Percentiles rank a stretch among this genome's conserved stretches.
These are phyloP conservation scores for Gadus macrocephalus DNA, from an alignment of 2,113 vertebrate genomes.

Conservation along the genomic window DNA sequence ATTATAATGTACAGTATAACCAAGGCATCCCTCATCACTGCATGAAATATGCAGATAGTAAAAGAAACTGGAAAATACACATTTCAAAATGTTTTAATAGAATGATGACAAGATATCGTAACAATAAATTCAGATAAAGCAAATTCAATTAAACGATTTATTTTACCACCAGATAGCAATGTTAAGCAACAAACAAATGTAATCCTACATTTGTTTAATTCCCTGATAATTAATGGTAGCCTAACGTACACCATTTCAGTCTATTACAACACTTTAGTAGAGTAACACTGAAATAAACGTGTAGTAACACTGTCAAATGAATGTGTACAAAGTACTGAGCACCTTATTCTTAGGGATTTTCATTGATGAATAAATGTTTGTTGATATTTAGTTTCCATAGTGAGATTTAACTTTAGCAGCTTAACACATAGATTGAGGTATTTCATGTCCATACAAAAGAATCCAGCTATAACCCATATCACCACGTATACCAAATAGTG, in stretches of 20 bases:
- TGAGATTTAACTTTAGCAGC: slow-evolving; percentile 49
- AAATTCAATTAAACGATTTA: not conserved
- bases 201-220: not conserved
- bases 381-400: slow-evolving; percentile 40
- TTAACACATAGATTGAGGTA: slow-evolving; percentile 53
- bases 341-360: slow-evolving; percentile 6
- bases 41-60: not conserved
- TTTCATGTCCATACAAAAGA: slow-evolving; percentile 48
- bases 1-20: too few species aligned
- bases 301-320: not conserved
- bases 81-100: not conserved
- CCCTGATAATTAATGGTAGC: not conserved
- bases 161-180: not conserved
- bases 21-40: too few species aligned
- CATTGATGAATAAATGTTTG: slow-evolving; percentile 8
- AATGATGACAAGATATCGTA: not conserved
- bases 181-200: not conserved
- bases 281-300: not conserved
- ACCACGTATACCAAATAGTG: slow-evolving; percentile 22
- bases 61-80: not conserved
- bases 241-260: not conserved
- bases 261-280: slow-evolving; percentile 3
- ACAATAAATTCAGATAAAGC: not conserved
- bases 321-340: not conserved
- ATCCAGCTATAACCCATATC: slow-evolving; percentile 22